Conservation (phyloP, 2,113 vertebrate genomes). For the Ardeotis arabs region DNA sequence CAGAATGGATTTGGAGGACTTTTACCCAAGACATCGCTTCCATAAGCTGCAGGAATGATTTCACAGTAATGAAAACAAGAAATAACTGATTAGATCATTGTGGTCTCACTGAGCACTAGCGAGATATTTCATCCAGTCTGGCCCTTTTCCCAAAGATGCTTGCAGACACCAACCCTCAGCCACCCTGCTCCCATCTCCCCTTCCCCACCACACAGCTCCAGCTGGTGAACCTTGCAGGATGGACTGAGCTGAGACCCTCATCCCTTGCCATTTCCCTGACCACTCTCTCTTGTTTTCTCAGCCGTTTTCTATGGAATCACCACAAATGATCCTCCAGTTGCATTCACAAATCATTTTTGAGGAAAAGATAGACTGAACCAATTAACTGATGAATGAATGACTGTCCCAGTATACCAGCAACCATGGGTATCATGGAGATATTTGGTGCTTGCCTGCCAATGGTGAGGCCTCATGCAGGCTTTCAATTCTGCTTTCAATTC, state of each 20-base stretch:
- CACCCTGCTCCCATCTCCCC: accelerated
- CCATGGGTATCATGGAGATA: background rate
- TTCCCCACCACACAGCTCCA: background rate
- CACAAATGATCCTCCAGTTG: background rate
- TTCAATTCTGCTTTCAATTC: background rate
- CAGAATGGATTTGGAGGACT: background rate
- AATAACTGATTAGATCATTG: background rate
- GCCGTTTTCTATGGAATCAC: background rate
- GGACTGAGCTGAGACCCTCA: background rate
- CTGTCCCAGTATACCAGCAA: background rate
- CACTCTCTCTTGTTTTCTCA: background rate
- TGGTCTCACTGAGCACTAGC: accelerated
- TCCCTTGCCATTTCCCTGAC: no score
- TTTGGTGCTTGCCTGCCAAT: background rate
- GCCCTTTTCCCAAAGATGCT: background rate
- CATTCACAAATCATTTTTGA: background rate
- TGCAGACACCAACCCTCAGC: background rate
- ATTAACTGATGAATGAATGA: background rate
- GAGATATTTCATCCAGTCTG: background rate
- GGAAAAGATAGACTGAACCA: background rate
- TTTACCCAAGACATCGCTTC: background rate
- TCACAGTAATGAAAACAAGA: background rate
- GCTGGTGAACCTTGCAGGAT: background rate
- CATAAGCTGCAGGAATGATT: background rate
- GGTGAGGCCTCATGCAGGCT: background rate